Evolutionary conservation across 2,797 vertebrate genomes (phyloP), one percentile per base, ranked within the genome.

Genomic region (Enteromius unitaeniatus): DNA sequence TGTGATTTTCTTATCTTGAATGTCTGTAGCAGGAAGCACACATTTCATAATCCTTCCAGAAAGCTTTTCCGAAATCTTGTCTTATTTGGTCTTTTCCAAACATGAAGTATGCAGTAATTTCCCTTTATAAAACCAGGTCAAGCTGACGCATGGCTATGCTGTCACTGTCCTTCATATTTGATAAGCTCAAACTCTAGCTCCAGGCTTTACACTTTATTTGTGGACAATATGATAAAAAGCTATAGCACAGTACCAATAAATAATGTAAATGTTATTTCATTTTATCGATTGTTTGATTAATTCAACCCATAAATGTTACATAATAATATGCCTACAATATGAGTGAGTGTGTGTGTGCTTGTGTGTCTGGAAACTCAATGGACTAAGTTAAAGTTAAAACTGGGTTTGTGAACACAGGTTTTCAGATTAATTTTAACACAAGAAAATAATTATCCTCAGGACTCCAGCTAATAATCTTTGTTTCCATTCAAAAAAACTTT

Each of bases 121-220:
- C 37, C 3, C 28, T 78, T 65, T 8, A 31, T 28, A 64, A 78
- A 78, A 72, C 26, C 53, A 78, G 73, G 84, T 70, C 79, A 78
- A 64, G 45, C 31, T 82, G 55, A 65, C 9, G 19, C 47, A 82
- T 0, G 23, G 19, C 65, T 77, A 17, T 37, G 73, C 79, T 70
- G 79, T 82, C 79, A 78, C 69, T 74, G 68, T 75, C 68, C 68
- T 86, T 78, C 85, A 74, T 68, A 68, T 86, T 68, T 34, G 26
- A 81, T 79, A 53, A 83, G 69, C 69, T 83, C 40, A 53, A n/a
- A 79, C 69, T 73, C n/a, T 64, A 31, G 51, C 75, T 82, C 14
- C n/a, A 47, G 75, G 75, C 81, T 42, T 77, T 73, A 40, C 45
- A 70, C 67, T 60, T 73, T n/a, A 78, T 78, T 45, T 45, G 53